A percentile compares a stretch with the other conserved stretches of the same genome.
phyloP scores from a whole-genome alignment of 2,888 invertebrate species.

The Linnaemya tessellans region DNA sequence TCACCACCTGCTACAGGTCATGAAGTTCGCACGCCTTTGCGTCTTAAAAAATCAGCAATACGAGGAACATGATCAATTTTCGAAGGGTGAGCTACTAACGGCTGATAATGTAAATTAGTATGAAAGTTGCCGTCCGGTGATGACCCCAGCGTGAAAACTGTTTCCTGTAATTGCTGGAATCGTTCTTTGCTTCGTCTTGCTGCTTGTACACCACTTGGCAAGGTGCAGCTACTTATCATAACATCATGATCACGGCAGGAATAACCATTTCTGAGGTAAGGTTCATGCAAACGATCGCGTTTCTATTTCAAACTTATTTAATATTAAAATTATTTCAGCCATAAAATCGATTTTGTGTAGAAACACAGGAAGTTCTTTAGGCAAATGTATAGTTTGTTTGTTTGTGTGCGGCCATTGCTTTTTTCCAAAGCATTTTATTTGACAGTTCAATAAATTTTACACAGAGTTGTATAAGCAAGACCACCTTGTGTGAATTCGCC shows the following conservation, averaged over 20 bases:
- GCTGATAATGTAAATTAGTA: slow-evolving; percentile 80
- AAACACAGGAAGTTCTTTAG: slow-evolving; percentile 97
- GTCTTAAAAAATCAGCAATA: slow-evolving; percentile 94
- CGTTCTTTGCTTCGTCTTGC: slow-evolving; percentile 84
- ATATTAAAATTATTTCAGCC: slow-evolving; percentile 90
- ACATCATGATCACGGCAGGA: slow-evolving; percentile 84
- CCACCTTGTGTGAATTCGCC: too few relatives aligned
- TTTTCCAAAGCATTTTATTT: too few relatives aligned
- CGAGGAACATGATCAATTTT: slow-evolving; percentile 90
- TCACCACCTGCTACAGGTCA: slow-evolving; percentile 77
- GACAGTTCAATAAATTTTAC: too few relatives aligned
- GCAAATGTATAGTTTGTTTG: slow-evolving; percentile 95
- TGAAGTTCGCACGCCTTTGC: slow-evolving; percentile 85
- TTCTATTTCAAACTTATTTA: slow-evolving; percentile 89
- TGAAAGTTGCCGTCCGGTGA: slow-evolving; percentile 82
- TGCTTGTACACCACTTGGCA: slow-evolving; percentile 85
- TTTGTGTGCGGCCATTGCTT: too few relatives aligned
- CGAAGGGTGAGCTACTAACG: slow-evolving; percentile 82
- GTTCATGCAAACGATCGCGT: slow-evolving; percentile 80
- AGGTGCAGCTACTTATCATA: slow-evolving; percentile 91
- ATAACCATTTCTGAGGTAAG: slow-evolving; percentile 79
- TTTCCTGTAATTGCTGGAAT: slow-evolving; percentile 87
- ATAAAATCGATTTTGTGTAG: slow-evolving; percentile 95
- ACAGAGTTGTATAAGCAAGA: too few relatives aligned
- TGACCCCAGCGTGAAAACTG: slow-evolving; percentile 86